Percentiles rank a stretch among this genome's conserved stretches.
These are phyloP conservation scores for Plusia festucae DNA, from an alignment of 2,888 invertebrate species.

Conservation along the genomic window DNA sequence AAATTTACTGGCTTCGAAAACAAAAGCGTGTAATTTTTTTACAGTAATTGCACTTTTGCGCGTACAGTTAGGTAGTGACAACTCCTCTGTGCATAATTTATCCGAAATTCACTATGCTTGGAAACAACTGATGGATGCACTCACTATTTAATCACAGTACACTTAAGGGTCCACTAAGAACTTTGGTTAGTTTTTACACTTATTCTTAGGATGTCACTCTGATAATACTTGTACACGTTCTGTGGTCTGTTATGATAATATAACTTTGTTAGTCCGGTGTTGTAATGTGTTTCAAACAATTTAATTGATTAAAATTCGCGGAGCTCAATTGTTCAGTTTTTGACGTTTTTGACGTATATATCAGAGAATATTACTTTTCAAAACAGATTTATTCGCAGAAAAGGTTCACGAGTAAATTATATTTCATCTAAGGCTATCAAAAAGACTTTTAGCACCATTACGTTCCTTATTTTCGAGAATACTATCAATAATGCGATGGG, in stretches of 20 bases:
- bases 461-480: constrained; percentile 39
- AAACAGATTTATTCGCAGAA: neutral
- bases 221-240: too few species aligned
- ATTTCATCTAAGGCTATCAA: constrained; percentile 12
- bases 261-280: too few species aligned
- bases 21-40: constrained; percentile 1
- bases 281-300: too few species aligned
- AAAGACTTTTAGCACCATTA: constrained; percentile 26
- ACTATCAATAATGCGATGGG: constrained; percentile 52
- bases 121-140: neutral
- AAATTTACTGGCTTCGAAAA: constrained; percentile 12
- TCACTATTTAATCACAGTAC: too few species aligned
- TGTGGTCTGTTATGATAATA: too few species aligned
- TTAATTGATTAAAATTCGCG: too few species aligned
- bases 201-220: too few species aligned
- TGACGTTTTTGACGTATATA: too few species aligned
- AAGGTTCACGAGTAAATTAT: neutral
- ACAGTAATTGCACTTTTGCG: neutral
- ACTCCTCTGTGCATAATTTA: neutral
- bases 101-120: constrained; percentile 6
- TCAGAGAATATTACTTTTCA: neutral
- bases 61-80: constrained; percentile 6
- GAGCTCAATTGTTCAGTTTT: too few species aligned
- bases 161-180: too few species aligned
- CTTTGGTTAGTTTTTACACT: too few species aligned